Conservation (phyloP, 2,113 vertebrate genomes). For the Parus major region DNA sequence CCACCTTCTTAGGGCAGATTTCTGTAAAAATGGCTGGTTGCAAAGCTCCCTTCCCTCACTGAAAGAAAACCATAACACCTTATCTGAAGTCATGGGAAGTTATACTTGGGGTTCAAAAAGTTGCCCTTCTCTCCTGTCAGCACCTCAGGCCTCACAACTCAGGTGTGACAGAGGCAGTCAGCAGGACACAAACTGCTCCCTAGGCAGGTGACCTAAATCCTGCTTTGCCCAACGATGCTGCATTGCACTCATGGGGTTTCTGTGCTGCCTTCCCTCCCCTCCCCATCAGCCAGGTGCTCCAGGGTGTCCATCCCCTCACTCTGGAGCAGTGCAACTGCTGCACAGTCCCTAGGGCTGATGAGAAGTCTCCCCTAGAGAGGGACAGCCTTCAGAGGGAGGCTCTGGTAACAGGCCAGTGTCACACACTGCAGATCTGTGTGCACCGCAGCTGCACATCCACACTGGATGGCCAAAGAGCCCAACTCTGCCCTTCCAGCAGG, state of each 20-base stretch:
- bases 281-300: not conserved
- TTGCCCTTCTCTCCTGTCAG: not conserved
- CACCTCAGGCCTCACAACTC: not conserved
- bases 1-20: not conserved
- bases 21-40: not conserved
- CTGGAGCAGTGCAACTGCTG: not conserved
- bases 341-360: not conserved
- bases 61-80: not conserved
- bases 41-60: not conserved
- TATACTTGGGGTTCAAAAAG: not conserved
- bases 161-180: not conserved
- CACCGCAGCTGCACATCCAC: accelerated
- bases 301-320: not conserved
- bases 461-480: not conserved
- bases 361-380: not conserved
- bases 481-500: not conserved
- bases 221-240: not conserved
- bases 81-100: not conserved
- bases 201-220: not conserved
- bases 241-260: not conserved
- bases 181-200: not conserved
- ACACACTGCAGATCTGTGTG: accelerated
- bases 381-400: not conserved
- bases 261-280: not conserved
- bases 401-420: not conserved